These are phyloP conservation scores for Epinotia bilunana DNA, from an alignment of 2,888 invertebrate species.

Conservation along the genomic window DNA sequence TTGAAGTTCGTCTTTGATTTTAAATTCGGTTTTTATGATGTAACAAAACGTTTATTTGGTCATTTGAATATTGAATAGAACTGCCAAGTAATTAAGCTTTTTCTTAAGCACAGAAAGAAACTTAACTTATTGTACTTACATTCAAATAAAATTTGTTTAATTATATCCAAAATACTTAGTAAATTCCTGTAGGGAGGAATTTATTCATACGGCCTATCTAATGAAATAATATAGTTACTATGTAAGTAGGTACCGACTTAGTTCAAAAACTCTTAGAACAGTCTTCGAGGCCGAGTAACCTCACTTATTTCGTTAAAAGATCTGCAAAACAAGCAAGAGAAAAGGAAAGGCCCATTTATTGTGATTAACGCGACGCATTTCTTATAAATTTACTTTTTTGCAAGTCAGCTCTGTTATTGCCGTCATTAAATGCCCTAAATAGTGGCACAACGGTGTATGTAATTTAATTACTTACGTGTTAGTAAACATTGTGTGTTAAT, in stretches of 20 bases:
- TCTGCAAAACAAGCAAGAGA: no score
- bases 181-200: no score
- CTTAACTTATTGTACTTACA: neutral
- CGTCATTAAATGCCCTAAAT: constrained; percentile 37
- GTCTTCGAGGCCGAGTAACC: no score
- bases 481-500: constrained; percentile 9
- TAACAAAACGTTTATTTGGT: constrained; percentile 36
- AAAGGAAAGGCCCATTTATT: no score
- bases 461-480: neutral
- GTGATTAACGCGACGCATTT: neutral
- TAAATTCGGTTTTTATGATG: constrained; percentile 41
- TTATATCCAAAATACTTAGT: no score
- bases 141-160: neutral
- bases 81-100: neutral
- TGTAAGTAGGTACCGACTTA: no score
- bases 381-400: constrained; percentile 3
- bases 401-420: constrained; percentile 13
- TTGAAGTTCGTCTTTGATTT: constrained; percentile 56
- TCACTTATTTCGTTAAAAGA: no score
- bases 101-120: neutral
- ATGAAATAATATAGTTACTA: no score
- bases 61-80: constrained; percentile 8
- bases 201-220: no score
- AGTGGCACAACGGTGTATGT: neutral
- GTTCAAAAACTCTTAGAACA: no score